phyloP scores from a whole-genome alignment of 2,113 vertebrate species.

The Cinclus mexicanus region DNA sequence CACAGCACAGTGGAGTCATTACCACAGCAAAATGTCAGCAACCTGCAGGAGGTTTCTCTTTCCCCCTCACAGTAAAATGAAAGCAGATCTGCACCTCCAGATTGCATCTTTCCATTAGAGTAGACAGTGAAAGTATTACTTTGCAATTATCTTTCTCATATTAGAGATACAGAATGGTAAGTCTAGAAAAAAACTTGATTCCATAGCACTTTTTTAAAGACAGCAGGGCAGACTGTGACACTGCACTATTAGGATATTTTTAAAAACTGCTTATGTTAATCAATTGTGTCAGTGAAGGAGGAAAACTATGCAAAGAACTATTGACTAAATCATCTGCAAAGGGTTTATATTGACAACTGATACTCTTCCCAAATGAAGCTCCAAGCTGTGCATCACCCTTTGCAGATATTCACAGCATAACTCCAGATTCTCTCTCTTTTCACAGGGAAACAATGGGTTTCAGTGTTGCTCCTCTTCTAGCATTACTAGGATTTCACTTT shows the following conservation, averaged over 20 bases:
- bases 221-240: background rate
- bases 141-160: background rate
- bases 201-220: background rate
- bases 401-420: background rate
- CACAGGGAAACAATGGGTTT: background rate
- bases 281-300: background rate
- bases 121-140: background rate
- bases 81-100: background rate
- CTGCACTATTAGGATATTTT: background rate
- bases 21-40: background rate
- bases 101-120: background rate
- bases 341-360: background rate
- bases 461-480: background rate
- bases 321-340: background rate
- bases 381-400: background rate
- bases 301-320: background rate
- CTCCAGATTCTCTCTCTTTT: background rate
- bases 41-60: background rate
- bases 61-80: background rate
- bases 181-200: background rate
- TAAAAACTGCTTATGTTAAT: background rate
- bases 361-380: background rate
- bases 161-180: background rate
- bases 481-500: background rate
- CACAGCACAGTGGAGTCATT: background rate